Evolutionary conservation across 2,888 invertebrate genomes (phyloP).

Genomic region (Cryptus armator): DNA sequence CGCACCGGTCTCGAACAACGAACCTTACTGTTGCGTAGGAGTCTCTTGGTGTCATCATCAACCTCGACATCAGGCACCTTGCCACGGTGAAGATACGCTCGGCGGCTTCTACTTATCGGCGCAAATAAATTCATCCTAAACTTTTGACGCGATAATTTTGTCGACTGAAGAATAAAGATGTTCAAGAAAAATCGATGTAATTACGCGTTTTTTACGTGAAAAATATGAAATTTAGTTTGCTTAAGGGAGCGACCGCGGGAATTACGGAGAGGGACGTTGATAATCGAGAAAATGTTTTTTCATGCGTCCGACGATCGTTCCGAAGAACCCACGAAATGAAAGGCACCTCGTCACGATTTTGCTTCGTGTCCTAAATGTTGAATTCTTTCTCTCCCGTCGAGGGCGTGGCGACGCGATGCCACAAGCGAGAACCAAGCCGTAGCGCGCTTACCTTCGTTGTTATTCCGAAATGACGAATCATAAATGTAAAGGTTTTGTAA

Average conservation of each 20-base stretch:
- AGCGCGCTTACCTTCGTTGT: conserved; percentile 82
- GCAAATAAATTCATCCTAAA: conserved; percentile 47
- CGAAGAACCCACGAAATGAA: conserved; percentile 35
- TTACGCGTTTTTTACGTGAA: neutral
- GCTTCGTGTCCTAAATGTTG: conserved; percentile 82
- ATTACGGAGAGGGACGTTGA: neutral
- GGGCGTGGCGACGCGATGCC: conserved; percentile 62
- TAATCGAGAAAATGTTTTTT: conserved; percentile 47
- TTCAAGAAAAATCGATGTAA: neutral
- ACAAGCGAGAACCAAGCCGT: conserved; percentile 48
- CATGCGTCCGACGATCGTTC: conserved; percentile 12
- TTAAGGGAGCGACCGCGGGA: neutral
- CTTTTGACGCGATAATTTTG: conserved; percentile 25
- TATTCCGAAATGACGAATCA: conserved; percentile 85
- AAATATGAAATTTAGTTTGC: neutral
- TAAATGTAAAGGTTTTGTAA: conserved; percentile 81
- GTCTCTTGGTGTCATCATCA: conserved; percentile 64
- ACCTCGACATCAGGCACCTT: conserved; percentile 28
- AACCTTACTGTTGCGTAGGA: conserved; percentile 59
- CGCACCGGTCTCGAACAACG: conserved; percentile 41
- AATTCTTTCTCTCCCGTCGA: conserved; percentile 76
- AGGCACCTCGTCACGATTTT: conserved; percentile 58
- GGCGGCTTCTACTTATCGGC: neutral
- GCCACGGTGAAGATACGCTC: conserved; percentile 2
- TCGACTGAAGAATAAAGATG: neutral